Percentiles rank a stretch among this genome's conserved stretches.
These are phyloP conservation scores for Puntigrus tetrazona DNA, from an alignment of 2,113 vertebrate genomes.

Conservation along the genomic window DNA sequence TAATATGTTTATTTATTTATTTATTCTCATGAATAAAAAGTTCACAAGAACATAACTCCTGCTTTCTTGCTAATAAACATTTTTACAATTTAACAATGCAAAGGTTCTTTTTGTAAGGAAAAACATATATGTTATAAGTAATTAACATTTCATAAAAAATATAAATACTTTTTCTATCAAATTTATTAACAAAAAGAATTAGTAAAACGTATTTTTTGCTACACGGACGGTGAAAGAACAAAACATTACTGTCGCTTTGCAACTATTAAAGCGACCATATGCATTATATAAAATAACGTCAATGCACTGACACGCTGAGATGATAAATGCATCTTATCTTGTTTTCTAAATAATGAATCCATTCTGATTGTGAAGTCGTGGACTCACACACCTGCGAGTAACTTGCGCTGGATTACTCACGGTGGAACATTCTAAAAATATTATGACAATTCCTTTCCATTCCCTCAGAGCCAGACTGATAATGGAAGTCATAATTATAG, in stretches of 20 bases:
- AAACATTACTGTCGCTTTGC: neutral
- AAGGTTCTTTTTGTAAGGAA: no score
- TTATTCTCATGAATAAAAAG: no score
- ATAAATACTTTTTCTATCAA: neutral
- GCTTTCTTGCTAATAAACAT: neutral
- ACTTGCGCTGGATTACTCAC: neutral
- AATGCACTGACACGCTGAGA: neutral
- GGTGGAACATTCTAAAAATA: slow-evolving; percentile 37
- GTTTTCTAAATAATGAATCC: neutral
- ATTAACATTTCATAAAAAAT: neutral
- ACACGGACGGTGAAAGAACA: neutral
- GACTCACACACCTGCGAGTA: neutral
- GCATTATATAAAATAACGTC: neutral
- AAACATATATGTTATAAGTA: no score
- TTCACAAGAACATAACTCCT: neutral
- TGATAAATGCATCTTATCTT: neutral
- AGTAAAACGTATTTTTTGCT: no score
- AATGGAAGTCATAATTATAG: slow-evolving; percentile 40
- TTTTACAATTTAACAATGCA: no score
- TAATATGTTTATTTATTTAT: no score
- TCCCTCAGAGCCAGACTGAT: slow-evolving; percentile 23
- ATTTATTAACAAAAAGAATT: neutral
- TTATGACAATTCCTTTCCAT: neutral
- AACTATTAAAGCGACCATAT: neutral
- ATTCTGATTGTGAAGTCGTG: neutral